Conservation (phyloP, 2,797 vertebrate genomes). For the Helicolenus hilgendorfi region DNA sequence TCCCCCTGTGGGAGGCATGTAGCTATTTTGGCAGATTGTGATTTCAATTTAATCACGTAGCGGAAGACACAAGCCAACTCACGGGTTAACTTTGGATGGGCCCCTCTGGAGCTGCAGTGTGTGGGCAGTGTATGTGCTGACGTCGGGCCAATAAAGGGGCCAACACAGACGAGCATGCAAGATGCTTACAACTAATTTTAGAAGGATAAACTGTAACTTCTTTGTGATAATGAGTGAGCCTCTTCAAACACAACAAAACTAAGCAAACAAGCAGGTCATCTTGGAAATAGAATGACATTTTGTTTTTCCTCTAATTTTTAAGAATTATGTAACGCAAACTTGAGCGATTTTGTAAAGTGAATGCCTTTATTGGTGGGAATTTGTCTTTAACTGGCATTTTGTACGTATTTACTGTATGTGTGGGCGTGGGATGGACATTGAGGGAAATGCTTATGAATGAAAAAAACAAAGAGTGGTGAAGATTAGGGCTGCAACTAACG, state of each 20-base stretch:
- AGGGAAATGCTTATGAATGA: background rate
- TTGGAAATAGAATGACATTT: too few species aligned
- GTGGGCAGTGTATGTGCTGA: slow-evolving; percentile 67
- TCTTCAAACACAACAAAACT: slow-evolving; percentile 2
- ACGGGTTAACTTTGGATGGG: slow-evolving; percentile 57
- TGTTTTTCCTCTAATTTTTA: background rate
- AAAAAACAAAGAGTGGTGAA: background rate
- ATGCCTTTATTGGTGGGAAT: background rate
- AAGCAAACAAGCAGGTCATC: background rate
- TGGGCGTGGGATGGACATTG: background rate
- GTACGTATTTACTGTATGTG: background rate
- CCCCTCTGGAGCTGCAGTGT: slow-evolving; percentile 43
- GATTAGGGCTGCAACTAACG: too few species aligned
- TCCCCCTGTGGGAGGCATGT: slow-evolving; percentile 51
- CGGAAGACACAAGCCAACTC: slow-evolving; percentile 27
- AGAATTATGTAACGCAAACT: background rate
- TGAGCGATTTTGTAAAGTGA: background rate
- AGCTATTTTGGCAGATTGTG: slow-evolving; percentile 54
- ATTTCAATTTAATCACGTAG: slow-evolving; percentile 68
- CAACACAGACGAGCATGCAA: slow-evolving; percentile 7
- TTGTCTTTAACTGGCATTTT: background rate
- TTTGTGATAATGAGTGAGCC: background rate
- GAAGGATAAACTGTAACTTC: background rate
- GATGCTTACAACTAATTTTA: slow-evolving; percentile 17
- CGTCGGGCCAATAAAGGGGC: slow-evolving; percentile 23